Percentiles rank a stretch among this genome's conserved stretches.
These are phyloP conservation scores for Drosophila micromelanica DNA, from an alignment of 1,140 invertebrate species.

Conservation along the genomic window DNA sequence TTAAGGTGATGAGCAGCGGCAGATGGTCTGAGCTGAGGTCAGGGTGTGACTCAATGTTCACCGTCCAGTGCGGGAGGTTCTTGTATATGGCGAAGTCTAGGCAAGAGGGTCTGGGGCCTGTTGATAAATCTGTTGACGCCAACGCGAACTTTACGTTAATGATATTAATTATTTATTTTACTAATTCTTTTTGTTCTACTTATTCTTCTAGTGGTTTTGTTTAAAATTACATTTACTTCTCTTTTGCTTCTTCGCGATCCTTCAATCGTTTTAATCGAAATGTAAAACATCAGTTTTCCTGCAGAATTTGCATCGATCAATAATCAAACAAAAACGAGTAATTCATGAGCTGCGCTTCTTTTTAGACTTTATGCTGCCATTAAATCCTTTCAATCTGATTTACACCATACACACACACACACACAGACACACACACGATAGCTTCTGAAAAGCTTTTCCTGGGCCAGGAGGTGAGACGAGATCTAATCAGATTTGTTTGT, in stretches of 20 bases:
- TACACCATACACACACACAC: slow-evolving; percentile 2
- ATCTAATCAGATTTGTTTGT: slow-evolving; percentile 17
- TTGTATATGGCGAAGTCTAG: too few species aligned
- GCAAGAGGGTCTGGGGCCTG: too few species aligned
- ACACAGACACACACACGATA: background rate
- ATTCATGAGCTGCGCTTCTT: slow-evolving; percentile 8
- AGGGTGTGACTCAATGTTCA: too few species aligned
- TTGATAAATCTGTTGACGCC: too few species aligned
- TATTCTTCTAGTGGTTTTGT: background rate
- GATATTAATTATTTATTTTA: background rate
- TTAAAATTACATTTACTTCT: background rate
- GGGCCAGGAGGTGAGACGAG: background rate
- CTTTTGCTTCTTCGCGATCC: background rate
- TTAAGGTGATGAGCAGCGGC: too few species aligned
- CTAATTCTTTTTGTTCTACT: too few species aligned
- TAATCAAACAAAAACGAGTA: background rate
- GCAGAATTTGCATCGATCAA: slow-evolving; percentile 11
- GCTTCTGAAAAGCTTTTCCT: slow-evolving; percentile 2
- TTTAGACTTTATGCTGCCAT: slow-evolving; percentile 3
- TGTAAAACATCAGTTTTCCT: background rate
- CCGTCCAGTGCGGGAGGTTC: too few species aligned
- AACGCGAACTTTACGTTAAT: too few species aligned
- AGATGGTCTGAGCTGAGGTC: too few species aligned
- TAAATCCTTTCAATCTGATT: slow-evolving; percentile 21
- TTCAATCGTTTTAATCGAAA: slow-evolving; percentile 9